phyloP scores from a whole-genome alignment of 2,113 vertebrate genomes.

The Murina feae region DNA sequence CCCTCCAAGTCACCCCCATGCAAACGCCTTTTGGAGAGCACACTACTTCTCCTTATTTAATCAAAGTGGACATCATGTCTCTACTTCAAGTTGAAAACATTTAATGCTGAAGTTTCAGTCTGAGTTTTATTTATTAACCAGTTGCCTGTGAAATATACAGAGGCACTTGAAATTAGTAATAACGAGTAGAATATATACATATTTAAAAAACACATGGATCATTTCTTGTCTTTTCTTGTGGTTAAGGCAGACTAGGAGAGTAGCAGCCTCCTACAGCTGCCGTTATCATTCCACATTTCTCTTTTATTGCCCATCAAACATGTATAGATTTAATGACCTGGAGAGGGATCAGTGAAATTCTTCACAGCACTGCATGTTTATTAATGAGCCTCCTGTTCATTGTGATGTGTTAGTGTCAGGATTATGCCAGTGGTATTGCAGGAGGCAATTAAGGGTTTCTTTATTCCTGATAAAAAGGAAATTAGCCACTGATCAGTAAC shows the following conservation, averaged over 20 bases:
- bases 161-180: conserved; percentile 60
- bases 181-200: conserved; percentile 54
- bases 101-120: conserved; percentile 17
- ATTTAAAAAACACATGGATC: conserved; percentile 37
- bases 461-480: conserved; percentile 63
- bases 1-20: conserved; percentile 5
- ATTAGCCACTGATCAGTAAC: conserved; percentile 53
- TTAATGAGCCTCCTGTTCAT: conserved; percentile 69
- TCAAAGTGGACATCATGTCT: conserved; percentile 10
- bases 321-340: conserved; percentile 73
- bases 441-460: conserved; percentile 60
- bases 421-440: conserved; percentile 53
- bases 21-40: not conserved
- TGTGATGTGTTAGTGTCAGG: conserved; percentile 64
- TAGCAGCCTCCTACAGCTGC: conserved; percentile 8
- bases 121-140: conserved; percentile 60
- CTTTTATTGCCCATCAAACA: conserved; percentile 70
- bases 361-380: conserved; percentile 67
- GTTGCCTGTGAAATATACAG: conserved; percentile 58
- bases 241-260: conserved; percentile 24
- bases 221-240: conserved; percentile 52
- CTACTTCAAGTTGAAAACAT: not conserved
- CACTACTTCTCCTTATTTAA: not conserved
- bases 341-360: conserved; percentile 70
- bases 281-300: conserved; percentile 52